Conservation (phyloP, 1,140 invertebrate species). For the Drosophila simulans region DNA sequence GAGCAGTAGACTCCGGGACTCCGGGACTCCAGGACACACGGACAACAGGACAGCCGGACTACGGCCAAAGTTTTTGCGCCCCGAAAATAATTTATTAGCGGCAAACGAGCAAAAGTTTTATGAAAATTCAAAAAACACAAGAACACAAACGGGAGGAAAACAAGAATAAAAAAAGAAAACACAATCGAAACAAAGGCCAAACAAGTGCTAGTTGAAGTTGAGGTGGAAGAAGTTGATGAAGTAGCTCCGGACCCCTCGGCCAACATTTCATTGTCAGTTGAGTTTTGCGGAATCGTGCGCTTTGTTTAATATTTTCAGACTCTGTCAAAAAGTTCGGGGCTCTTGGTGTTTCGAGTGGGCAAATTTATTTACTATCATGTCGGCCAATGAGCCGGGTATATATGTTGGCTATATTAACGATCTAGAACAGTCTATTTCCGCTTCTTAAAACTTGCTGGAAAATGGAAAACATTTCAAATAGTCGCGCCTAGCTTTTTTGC, state of each 20-base stretch:
- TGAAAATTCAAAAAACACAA: conserved; percentile 70
- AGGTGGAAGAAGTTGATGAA: conserved; percentile 38
- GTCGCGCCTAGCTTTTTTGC: neutral
- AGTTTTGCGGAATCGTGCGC: conserved; percentile 43
- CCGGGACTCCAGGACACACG: neutral
- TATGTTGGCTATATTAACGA: neutral
- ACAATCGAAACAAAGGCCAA: conserved; percentile 47
- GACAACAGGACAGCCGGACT: conserved; percentile 21
- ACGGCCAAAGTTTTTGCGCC: conserved; percentile 52
- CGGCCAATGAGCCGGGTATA: conserved; percentile 12
- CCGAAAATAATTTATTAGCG: conserved; percentile 79
- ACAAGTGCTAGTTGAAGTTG: conserved; percentile 41
- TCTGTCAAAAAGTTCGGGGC: conserved; percentile 57
- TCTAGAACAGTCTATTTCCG: neutral
- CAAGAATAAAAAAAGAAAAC: conserved; percentile 3
- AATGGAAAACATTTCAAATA: too few species aligned
- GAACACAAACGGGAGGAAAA: conserved; percentile 1
- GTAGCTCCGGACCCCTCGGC: conserved; percentile 29
- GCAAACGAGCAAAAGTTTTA: conserved; percentile 81
- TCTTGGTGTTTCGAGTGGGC: conserved; percentile 21
- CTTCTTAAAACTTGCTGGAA: too few species aligned
- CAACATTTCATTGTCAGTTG: conserved; percentile 64
- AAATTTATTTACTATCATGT: conserved; percentile 65
- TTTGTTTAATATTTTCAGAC: conserved; percentile 71
- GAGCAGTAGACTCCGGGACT: conserved; percentile 27